Evolutionary conservation across 2,888 invertebrate species (phyloP).

Genomic region (Galeruca laticollis): DNA sequence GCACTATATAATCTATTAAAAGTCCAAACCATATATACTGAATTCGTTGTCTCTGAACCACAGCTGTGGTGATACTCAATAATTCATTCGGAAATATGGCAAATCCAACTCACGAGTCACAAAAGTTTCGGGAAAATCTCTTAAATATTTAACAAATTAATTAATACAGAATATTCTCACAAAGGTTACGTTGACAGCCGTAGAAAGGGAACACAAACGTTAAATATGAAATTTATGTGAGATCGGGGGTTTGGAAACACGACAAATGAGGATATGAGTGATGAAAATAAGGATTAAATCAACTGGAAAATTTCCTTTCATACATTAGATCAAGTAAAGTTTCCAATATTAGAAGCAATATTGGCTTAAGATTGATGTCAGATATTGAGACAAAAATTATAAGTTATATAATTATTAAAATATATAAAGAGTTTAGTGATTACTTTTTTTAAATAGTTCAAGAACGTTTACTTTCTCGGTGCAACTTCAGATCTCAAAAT

Average conservation of each 20-base stretch:
- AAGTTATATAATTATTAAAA: too few relatives aligned
- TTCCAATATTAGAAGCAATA: too few relatives aligned
- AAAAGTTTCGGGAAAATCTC: constrained; percentile 1
- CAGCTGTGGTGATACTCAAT: constrained; percentile 5
- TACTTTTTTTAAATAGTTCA: too few relatives aligned
- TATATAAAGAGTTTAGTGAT: too few relatives aligned
- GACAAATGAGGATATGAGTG: constrained; percentile 3
- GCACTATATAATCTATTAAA: not conserved
- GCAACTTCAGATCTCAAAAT: too few relatives aligned
- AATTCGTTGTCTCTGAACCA: not conserved
- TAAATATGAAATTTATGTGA: constrained; percentile 11
- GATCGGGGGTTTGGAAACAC: not conserved
- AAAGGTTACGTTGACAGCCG: not conserved
- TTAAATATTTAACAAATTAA: constrained; percentile 12
- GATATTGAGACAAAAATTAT: too few relatives aligned
- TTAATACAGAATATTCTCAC: constrained; percentile 2
- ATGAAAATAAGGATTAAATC: not conserved
- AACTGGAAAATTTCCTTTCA: not conserved
- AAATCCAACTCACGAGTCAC: not conserved
- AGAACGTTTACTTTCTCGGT: too few relatives aligned
- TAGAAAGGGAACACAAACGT: constrained; percentile 3
- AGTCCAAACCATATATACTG: not conserved
- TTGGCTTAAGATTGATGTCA: too few relatives aligned
- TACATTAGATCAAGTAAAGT: too few relatives aligned
- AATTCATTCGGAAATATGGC: constrained; percentile 8